Base-by-base conservation (phyloP, 1,140 invertebrate species). In the Drosophila nasuta region DNA sequence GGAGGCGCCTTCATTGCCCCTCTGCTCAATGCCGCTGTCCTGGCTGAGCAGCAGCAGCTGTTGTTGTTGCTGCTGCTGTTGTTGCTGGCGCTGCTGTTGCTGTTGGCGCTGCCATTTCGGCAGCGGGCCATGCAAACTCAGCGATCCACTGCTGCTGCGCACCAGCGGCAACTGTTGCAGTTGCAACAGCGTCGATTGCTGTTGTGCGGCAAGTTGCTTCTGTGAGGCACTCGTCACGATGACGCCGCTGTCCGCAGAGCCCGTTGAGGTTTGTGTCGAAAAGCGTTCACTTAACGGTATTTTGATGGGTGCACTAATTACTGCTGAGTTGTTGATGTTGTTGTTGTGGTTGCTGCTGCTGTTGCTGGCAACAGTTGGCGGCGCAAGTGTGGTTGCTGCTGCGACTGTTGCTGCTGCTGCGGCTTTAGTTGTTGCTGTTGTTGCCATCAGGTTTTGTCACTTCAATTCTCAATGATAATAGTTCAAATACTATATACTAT, bases 11-110 rank as follows among this genome's bases (percentile, higher is more conserved):
- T 48, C 46, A n/a, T 43, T 56, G 48, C 78, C 52, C 46, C 83
- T 60, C 65, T 87, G 86, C 46, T 92, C 91, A 7, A 92, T 92
- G 46, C 91, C 91, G 15, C 90, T 92, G 58, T 92, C 91, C 56
- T 92, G 91, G 25, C 91, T 92, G 11, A 92, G 77, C 17, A 92
- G 74, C 48, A 88, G 67, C 13, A 60, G 72, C 70, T 87, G 74
- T 5, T 70, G 69, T 46, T 82, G 62, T 46, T 79, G 65, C 45
- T 79, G 58, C 59, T 74, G 60, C 35, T 86, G 62, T 30, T 80
- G 64, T 52, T 67, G 57, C 54, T 75, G 60, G 11, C 75, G 63
- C 56, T 85, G 75, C n/a, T 82, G 87, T 28, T 85, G 75, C n/a
- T 82, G 87, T 33, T 90, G 70, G 17, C 79, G 64, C 6, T 82